Evolutionary conservation across 1,140 invertebrate genomes (phyloP).

Genomic region (Brevipalpus yothersi): DNA sequence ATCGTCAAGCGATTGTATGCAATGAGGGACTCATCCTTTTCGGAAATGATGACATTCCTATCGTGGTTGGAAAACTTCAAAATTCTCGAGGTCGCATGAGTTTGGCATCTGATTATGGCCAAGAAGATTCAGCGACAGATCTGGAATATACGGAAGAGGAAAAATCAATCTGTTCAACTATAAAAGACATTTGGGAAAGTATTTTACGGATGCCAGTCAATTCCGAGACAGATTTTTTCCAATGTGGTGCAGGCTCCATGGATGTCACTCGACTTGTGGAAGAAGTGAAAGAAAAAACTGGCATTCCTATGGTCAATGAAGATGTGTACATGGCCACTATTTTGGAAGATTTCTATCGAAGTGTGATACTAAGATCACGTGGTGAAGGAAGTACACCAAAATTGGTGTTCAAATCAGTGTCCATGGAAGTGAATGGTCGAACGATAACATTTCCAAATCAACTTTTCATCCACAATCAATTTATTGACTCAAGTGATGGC

Average conservation of each 20-base stretch:
- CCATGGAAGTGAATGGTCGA: conserved; percentile 53
- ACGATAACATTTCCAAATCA: conserved; percentile 60
- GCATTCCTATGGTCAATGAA: conserved; percentile 42
- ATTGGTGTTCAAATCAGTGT: conserved; percentile 41
- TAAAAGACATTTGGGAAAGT: conserved; percentile 45
- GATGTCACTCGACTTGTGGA: conserved; percentile 81
- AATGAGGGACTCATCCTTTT: conserved; percentile 50
- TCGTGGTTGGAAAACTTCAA: conserved; percentile 21
- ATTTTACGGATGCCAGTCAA: conserved; percentile 54
- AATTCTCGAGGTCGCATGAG: conserved; percentile 45
- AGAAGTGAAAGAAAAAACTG: conserved; percentile 46
- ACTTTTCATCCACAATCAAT: conserved; percentile 66
- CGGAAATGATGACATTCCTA: conserved; percentile 42
- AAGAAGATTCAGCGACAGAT: conserved; percentile 14
- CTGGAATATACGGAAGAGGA: conserved; percentile 47
- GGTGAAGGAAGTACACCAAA: conserved; percentile 26
- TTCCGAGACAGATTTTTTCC: conserved; percentile 68
- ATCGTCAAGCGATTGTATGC: conserved; percentile 39
- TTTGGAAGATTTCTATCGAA: conserved; percentile 49
- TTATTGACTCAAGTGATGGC: conserved; percentile 45
- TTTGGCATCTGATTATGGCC: conserved; percentile 48
- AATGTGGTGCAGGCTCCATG: conserved; percentile 75
- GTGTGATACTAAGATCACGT: conserved; percentile 31
- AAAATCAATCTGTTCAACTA: conserved; percentile 28
- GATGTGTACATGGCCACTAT: conserved; percentile 76